Conservation (phyloP, 2,797 vertebrate species). For the Acanthiza pusilla region DNA sequence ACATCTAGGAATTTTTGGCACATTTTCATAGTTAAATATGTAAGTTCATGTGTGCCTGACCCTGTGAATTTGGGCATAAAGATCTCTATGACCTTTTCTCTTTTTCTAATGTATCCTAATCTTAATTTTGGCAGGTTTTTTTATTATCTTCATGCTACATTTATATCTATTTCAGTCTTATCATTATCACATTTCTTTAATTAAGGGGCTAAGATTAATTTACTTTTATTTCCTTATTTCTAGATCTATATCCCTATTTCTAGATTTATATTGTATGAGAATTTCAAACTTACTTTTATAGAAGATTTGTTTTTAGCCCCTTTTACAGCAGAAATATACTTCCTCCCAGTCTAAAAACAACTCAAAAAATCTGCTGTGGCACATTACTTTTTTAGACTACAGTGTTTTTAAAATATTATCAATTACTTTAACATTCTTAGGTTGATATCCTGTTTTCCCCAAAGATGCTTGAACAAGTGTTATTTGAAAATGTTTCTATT, state of each 20-base stretch:
- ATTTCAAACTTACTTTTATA: neutral
- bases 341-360: neutral
- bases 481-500: neutral
- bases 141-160: neutral
- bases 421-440: neutral
- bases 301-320: neutral
- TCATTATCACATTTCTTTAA: neutral
- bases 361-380: neutral
- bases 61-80: neutral
- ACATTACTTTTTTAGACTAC: neutral
- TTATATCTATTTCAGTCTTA: neutral
- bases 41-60: neutral
- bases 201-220: neutral
- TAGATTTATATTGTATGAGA: neutral
- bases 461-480: neutral
- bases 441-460: neutral
- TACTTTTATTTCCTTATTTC: neutral
- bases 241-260: neutral
- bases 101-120: neutral
- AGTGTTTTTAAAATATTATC: neutral
- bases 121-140: neutral
- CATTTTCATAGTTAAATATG: neutral
- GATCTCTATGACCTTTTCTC: neutral
- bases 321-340: neutral
- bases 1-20: neutral